Evolutionary conservation across 2,888 invertebrate species (phyloP).

Genomic region (Pyrochroa serraticornis): DNA sequence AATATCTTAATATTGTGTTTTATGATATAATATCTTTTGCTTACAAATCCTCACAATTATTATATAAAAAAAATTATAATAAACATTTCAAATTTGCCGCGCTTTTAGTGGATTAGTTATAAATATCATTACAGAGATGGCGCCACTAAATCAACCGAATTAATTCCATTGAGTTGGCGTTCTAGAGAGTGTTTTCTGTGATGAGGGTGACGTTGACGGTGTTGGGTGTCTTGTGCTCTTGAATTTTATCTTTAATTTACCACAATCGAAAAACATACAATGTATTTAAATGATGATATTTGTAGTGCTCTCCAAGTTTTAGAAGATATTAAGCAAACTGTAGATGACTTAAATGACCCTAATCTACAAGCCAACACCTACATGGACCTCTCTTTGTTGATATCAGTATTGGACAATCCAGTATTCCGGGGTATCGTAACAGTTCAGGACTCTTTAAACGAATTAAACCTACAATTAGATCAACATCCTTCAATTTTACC

Average conservation of each 20-base stretch:
- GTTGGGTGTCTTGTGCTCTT: slow-evolving; percentile 11
- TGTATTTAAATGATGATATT: slow-evolving; percentile 74
- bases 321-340: slow-evolving; percentile 85
- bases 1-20: too few relatives aligned
- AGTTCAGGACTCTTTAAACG: slow-evolving; percentile 87
- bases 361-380: slow-evolving; percentile 76
- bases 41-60: too few relatives aligned
- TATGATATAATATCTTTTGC: too few relatives aligned
- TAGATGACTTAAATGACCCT: slow-evolving; percentile 83
- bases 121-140: too few relatives aligned
- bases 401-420: slow-evolving; percentile 86
- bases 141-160: too few relatives aligned
- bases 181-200: too few relatives aligned
- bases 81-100: too few relatives aligned
- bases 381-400: slow-evolving; percentile 81
- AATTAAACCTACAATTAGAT: slow-evolving; percentile 83
- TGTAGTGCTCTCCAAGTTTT: slow-evolving; percentile 88
- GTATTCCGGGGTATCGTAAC: slow-evolving; percentile 89
- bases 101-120: too few relatives aligned
- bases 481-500: slow-evolving; percentile 93
- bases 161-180: background rate
- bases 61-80: too few relatives aligned
- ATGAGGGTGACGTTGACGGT: slow-evolving; percentile 1
- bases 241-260: background rate
- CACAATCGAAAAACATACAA: too few relatives aligned